Percentiles rank a stretch among this genome's conserved stretches.
phyloP scores from a whole-genome alignment of 2,797 vertebrate species.

The Anableps anableps region DNA sequence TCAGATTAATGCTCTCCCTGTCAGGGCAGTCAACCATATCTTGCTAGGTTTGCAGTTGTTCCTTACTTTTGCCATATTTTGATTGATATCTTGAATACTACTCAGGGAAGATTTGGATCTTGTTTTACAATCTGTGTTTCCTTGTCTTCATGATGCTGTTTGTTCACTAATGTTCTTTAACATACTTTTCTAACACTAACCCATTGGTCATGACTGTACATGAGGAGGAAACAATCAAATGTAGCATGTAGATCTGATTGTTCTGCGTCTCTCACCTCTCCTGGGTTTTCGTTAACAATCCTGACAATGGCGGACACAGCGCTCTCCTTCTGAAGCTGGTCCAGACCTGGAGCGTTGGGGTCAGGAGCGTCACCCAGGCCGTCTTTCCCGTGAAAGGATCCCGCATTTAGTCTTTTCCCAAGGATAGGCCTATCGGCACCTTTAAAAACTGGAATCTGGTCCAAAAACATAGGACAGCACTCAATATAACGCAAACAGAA shows the following conservation, averaged over 20 bases:
- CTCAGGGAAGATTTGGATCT: not conserved
- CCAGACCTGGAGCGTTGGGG: slow-evolving; percentile 68
- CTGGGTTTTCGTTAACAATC: slow-evolving; percentile 77
- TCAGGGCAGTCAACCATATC: not conserved
- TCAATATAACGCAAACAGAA: not conserved
- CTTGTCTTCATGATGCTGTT: not conserved
- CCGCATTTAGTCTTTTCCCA: slow-evolving; percentile 50
- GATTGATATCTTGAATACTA: not conserved
- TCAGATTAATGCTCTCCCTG: not conserved
- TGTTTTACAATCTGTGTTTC: not conserved
- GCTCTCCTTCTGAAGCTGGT: slow-evolving; percentile 75
- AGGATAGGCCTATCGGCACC: slow-evolving; percentile 74
- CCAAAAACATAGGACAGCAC: not conserved
- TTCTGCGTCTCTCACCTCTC: slow-evolving; percentile 68
- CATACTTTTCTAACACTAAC: not conserved
- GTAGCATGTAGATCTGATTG: not conserved
- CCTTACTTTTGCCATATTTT: not conserved
- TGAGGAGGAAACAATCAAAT: not conserved
- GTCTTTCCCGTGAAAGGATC: slow-evolving; percentile 79
- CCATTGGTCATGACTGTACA: not conserved
- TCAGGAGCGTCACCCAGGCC: slow-evolving; percentile 83
- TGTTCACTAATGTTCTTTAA: not conserved
- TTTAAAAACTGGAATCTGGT: slow-evolving; percentile 82
- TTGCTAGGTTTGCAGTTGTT: not conserved
- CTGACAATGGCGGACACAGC: slow-evolving; percentile 81